Evolutionary conservation across 1,140 invertebrate genomes (phyloP), one percentile per base, ranked within the genome.

Genomic region (Drosophila guanche): DNA sequence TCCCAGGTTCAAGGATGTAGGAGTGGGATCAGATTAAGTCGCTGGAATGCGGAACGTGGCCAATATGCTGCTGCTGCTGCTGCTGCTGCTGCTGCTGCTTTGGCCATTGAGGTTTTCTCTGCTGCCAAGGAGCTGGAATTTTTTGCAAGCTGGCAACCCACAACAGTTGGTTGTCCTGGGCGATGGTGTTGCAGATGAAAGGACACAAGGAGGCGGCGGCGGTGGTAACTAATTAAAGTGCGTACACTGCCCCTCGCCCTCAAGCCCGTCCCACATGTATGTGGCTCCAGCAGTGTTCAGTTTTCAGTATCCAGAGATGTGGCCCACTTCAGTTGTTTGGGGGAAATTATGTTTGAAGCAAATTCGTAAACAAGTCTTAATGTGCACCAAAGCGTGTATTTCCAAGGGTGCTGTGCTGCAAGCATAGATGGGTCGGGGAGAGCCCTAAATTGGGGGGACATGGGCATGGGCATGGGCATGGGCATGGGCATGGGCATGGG

Each of bases 331-430:
- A 22, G n/a, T 22, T 47, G 51, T 54, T 66, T 40, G 33, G 45
- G 46, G 52, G 58, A 52, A 67, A 74, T 77, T 80, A 81, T 81
- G 81, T 86, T 81, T 75, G 69, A 86, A 78, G 83, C 77, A 81
- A 88, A 86, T 86, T 78, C 83, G 81, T 81, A 86, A 86, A 86
- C 81, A 86, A 86, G 81, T 75, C 83, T 78, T 86, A 86, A 86
- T 86, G 81, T 86, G 81, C 81, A 86, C 69, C 78, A 86, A 88
- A 77, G 83, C 81, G 81, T 88, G 81, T 81, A 53, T 65, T 73
- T 40, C 59, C 71, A 56, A 66, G 70, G 59, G 29, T 29, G 5
- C 27, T 27, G 45, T 22, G 16, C 20, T 2, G 23, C 14, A 2
- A 12, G 5, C 3, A 2, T 14, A 5, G 54, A n/a, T 33, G n/a